These are phyloP conservation scores for Cebus imitator DNA, from an alignment of 2,113 vertebrate species.

Conservation along the genomic window DNA sequence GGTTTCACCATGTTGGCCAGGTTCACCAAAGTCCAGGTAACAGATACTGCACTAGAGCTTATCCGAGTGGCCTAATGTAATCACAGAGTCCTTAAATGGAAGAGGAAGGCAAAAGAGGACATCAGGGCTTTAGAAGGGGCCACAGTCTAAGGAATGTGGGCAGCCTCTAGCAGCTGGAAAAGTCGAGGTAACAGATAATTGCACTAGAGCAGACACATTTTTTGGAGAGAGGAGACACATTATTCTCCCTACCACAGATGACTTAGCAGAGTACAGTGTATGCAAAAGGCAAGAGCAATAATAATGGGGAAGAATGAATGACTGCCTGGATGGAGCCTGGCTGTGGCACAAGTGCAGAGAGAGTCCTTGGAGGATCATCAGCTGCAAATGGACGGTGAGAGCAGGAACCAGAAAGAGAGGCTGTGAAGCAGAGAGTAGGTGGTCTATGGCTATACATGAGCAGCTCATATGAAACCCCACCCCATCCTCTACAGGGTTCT, in stretches of 20 bases:
- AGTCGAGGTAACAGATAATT: background rate
- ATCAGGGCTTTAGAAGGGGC: background rate
- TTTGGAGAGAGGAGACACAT: fast-evolving
- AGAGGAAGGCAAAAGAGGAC: background rate
- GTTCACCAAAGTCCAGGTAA: no score
- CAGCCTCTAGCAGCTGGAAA: background rate
- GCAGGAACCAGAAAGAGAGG: background rate
- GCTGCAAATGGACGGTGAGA: background rate
- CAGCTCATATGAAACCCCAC: background rate
- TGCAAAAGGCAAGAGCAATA: background rate
- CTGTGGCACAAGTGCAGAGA: background rate
- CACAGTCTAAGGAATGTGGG: background rate
- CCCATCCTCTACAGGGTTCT: background rate
- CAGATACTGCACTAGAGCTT: background rate
- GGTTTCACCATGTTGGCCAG: no score
- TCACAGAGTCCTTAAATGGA: background rate
- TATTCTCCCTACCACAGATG: background rate
- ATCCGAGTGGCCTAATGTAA: background rate
- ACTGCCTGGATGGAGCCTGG: background rate
- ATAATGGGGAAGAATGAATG: background rate
- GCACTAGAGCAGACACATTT: background rate
- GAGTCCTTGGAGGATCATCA: background rate
- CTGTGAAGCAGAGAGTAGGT: background rate
- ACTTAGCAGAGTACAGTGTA: background rate
- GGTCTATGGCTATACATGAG: background rate